A percentile compares a stretch with the other conserved stretches of the same genome.
Conservation (phyloP, 2,888 invertebrate genomes). For the Chrysotoxum bicinctum region DNA sequence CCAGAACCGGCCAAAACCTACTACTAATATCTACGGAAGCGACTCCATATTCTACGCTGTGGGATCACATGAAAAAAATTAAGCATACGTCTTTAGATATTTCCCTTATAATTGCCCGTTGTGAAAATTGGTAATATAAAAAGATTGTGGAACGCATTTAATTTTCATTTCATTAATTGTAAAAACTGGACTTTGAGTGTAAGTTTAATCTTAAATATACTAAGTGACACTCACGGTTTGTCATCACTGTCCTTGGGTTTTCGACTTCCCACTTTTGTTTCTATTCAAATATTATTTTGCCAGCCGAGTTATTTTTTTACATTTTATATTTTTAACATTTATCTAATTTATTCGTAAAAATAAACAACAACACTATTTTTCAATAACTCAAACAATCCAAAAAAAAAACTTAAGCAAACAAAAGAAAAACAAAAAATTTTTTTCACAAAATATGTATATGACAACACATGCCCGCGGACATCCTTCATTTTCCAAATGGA, state of each 20-base stretch:
- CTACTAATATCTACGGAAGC: too few species aligned
- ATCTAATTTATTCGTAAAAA: slow-evolving; percentile 46
- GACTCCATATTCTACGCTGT: too few species aligned
- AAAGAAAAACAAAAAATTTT: slow-evolving; percentile 49
- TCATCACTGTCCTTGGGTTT: neutral
- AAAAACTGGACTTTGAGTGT: too few species aligned
- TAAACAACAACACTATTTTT: slow-evolving; percentile 57
- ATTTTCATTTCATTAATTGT: too few species aligned
- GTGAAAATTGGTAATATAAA: too few species aligned
- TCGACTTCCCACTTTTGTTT: neutral
- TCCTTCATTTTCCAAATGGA: slow-evolving; percentile 69
- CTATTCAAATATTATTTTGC: slow-evolving; percentile 13
- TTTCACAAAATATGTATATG: slow-evolving; percentile 50
- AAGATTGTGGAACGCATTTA: too few species aligned
- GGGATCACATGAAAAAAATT: too few species aligned
- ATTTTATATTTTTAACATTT: slow-evolving; percentile 33
- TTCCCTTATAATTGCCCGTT: too few species aligned
- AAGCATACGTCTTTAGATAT: too few species aligned
- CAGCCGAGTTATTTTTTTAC: slow-evolving; percentile 4
- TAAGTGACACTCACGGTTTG: neutral
- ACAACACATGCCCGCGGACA: slow-evolving; percentile 69
- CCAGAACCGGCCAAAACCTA: too few species aligned
- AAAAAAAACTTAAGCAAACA: slow-evolving; percentile 35
- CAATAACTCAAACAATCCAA: slow-evolving; percentile 15
- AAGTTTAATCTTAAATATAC: neutral